Conservation (phyloP, 2,888 invertebrate species). For the Notodonta dromedarius region DNA sequence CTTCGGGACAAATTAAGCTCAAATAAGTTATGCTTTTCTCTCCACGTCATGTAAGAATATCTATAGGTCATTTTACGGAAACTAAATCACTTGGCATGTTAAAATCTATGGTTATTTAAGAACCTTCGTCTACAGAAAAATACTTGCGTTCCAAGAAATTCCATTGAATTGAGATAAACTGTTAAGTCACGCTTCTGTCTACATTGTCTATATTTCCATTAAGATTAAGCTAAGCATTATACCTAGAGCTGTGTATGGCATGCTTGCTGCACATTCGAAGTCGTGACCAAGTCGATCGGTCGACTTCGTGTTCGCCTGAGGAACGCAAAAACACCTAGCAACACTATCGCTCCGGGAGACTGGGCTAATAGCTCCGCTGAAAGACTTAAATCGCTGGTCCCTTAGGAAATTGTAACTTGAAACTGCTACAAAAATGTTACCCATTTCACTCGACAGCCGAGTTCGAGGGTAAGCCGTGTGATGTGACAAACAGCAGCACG, state of each 20-base stretch:
- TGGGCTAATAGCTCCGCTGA: conserved; percentile 45
- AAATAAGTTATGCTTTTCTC: conserved; percentile 43
- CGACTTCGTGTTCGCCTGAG: conserved; percentile 54
- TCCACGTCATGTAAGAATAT: too few relatives aligned
- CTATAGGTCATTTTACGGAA: too few relatives aligned
- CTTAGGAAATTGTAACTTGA: conserved; percentile 49
- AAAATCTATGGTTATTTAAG: not conserved
- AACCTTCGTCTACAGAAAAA: not conserved
- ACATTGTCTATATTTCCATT: conserved; percentile 15
- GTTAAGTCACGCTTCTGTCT: conserved; percentile 10
- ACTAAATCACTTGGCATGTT: not conserved
- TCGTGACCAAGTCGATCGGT: conserved; percentile 38
- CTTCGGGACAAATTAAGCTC: conserved; percentile 50
- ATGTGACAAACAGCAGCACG: conserved; percentile 58
- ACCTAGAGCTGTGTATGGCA: conserved; percentile 17
- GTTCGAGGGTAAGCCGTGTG: conserved; percentile 52
- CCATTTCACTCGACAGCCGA: conserved; percentile 69
- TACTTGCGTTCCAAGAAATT: not conserved
- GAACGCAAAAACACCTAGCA: conserved; percentile 50
- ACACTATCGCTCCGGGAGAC: conserved; percentile 43
- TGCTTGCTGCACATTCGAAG: conserved; percentile 15
- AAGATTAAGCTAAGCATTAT: conserved; percentile 22
- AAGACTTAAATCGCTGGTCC: conserved; percentile 49
- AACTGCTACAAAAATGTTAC: conserved; percentile 60
- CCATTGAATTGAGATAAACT: conserved; percentile 3